phyloP scores from a whole-genome alignment of 2,113 vertebrate genomes.

The Nipponia nippon region DNA sequence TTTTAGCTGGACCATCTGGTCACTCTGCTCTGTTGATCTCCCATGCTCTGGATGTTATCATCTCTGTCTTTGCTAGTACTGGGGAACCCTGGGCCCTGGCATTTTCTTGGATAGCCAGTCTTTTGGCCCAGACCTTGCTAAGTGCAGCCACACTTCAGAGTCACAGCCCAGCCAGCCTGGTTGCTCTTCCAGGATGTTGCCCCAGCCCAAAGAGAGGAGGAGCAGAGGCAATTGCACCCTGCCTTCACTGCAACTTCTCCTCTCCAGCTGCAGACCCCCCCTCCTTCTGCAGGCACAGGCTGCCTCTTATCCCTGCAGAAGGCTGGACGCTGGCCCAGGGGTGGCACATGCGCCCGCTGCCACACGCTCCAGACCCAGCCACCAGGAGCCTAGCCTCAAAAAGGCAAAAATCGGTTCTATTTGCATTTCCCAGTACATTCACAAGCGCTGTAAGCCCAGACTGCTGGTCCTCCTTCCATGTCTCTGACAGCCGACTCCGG shows the following conservation, averaged over 20 bases:
- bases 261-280: background rate
- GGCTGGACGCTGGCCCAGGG: background rate
- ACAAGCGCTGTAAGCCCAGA: background rate
- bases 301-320: background rate
- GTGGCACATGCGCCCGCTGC: background rate
- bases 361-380: background rate
- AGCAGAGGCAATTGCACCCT: background rate
- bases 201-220: background rate
- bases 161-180: background rate
- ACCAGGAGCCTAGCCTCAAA: background rate
- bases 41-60: background rate
- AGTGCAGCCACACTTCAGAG: background rate
- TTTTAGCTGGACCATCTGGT: background rate
- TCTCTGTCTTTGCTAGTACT: background rate
- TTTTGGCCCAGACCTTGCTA: background rate
- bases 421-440: conserved; percentile 60
- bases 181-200: background rate
- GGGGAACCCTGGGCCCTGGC: background rate
- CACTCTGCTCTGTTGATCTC: background rate
- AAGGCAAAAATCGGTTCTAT: conserved; percentile 1
- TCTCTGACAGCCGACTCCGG: background rate
- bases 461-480: background rate
- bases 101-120: fast-evolving
- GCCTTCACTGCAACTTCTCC: background rate
- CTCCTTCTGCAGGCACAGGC: background rate